Evolutionary conservation across 2,797 vertebrate genomes (phyloP), one percentile per base, ranked within the genome.

Genomic region (Gallirallus australis): DNA sequence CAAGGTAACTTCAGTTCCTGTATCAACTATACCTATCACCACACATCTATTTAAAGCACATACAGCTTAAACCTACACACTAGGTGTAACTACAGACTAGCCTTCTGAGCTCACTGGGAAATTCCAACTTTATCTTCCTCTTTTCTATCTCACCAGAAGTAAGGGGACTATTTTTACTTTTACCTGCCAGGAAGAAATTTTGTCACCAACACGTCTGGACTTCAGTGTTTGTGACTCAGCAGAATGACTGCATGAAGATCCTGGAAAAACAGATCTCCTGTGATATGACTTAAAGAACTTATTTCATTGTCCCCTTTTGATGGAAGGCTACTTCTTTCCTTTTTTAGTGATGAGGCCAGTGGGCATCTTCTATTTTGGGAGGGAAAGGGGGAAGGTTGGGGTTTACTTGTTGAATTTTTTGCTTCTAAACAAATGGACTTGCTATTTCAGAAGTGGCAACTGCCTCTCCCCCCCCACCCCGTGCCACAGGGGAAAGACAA

Each of bases 11-110:
- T 69, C 28, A 89, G 16, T n/a, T 86, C 24, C 54, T 82, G 6
- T 31, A 27, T 53, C 37, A 72, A 21, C 47, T n/a, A 2, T 10
- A 66, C 45, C 60, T 15, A 79, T 31, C 31, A 17, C 19, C 79
- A n/a, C 19, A 14, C 15, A 45, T 8, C 28, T 57, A 17, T 24
- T 72, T 10, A 60, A 6, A 70, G 20, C 53, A 52, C 0, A 0
- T 17, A 50, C 8, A 40, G 16, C 18, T n/a, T 31, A 63, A 39
- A 61, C 12, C 9, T 64, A 15, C 24, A 54, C n/a, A 40, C 6
- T 6, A 70, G 21, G 31, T 42, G 13, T 40, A 72, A 68, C 35
- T 56, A 33, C 60, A 50, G 35, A 54, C n/a, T 15, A 45, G 30
- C 53, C 28, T 77, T 68, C 68, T 23, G 10, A 66, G 21, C 23